phyloP scores from a whole-genome alignment of 1,140 invertebrate genomes.

The Tetragnatha versicolor region DNA sequence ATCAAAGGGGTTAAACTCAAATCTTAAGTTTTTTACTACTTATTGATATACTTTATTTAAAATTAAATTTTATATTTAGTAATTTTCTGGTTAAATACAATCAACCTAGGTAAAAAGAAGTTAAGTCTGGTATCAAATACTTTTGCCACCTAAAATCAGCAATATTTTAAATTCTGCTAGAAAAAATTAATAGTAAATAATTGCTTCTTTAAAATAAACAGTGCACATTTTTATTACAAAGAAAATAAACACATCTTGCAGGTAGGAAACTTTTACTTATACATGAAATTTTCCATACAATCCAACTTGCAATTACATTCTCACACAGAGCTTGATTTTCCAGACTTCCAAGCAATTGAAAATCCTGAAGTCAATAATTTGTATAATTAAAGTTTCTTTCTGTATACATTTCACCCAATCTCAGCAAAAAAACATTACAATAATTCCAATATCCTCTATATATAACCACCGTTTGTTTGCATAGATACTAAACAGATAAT shows the following conservation, averaged over 20 bases:
- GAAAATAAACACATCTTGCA: slow-evolving; percentile 47
- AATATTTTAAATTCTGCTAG: too few relatives aligned
- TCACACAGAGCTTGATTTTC: slow-evolving; percentile 38
- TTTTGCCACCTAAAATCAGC: too few relatives aligned
- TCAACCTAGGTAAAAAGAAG: too few relatives aligned
- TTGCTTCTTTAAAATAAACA: neutral
- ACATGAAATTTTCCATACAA: slow-evolving; percentile 51
- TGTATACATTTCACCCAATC: slow-evolving; percentile 38
- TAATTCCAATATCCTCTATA: slow-evolving; percentile 44
- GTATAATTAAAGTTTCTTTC: slow-evolving; percentile 33
- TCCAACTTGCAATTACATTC: slow-evolving; percentile 47
- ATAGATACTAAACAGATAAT: slow-evolving; percentile 52
- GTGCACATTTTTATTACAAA: slow-evolving; percentile 44
- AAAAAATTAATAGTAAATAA: neutral
- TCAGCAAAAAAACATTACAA: slow-evolving; percentile 46
- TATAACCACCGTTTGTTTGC: slow-evolving; percentile 51
- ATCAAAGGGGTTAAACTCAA: too few relatives aligned
- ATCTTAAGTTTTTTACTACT: too few relatives aligned
- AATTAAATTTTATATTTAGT: too few relatives aligned
- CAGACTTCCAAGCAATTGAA: slow-evolving; percentile 12
- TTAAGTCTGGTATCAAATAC: too few relatives aligned
- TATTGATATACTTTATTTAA: too few relatives aligned
- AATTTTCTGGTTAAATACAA: too few relatives aligned
- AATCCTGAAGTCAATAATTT: slow-evolving; percentile 34
- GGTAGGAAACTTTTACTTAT: slow-evolving; percentile 55